Conservation (phyloP, 2,113 vertebrate species). For the Amia ocellicauda region DNA sequence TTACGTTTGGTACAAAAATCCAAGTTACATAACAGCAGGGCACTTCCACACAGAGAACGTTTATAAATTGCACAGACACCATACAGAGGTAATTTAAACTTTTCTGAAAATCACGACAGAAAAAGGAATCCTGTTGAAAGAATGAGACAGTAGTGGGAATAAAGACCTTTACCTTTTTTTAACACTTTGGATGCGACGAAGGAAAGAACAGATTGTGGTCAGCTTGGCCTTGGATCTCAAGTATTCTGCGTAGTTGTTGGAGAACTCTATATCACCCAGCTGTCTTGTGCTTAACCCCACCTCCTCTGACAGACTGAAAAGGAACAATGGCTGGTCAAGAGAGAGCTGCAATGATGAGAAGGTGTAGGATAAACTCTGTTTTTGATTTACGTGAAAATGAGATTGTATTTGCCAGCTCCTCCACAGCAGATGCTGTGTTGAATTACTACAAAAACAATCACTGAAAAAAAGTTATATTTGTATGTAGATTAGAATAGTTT, state of each 20-base stretch:
- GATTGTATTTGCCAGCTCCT: no score
- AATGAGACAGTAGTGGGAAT: not conserved
- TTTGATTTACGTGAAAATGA: no score
- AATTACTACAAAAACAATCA: not conserved
- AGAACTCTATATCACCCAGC: conserved; percentile 71
- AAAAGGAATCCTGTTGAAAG: no score
- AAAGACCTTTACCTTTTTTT: conserved; percentile 53
- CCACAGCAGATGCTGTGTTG: not conserved
- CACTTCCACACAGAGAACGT: no score
- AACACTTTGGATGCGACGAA: conserved; percentile 57
- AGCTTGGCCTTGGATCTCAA: conserved; percentile 68
- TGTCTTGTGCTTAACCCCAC: conserved; percentile 55
- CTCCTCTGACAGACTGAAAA: conserved; percentile 33
- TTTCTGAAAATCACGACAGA: no score
- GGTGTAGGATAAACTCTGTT: no score
- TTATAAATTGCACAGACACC: no score
- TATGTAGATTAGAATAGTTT: conserved; percentile 25
- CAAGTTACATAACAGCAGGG: not conserved
- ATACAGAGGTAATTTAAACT: no score
- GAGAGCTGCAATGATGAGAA: no score
- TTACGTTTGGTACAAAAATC: no score
- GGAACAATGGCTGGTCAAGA: not conserved
- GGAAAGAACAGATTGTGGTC: conserved; percentile 59
- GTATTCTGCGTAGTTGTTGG: conserved; percentile 66
- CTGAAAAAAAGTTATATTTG: conserved; percentile 9